Evolutionary conservation across 1,140 invertebrate species (phyloP), one percentile per base, ranked within the genome.

Genomic region (Leptoteleia sp.): DNA sequence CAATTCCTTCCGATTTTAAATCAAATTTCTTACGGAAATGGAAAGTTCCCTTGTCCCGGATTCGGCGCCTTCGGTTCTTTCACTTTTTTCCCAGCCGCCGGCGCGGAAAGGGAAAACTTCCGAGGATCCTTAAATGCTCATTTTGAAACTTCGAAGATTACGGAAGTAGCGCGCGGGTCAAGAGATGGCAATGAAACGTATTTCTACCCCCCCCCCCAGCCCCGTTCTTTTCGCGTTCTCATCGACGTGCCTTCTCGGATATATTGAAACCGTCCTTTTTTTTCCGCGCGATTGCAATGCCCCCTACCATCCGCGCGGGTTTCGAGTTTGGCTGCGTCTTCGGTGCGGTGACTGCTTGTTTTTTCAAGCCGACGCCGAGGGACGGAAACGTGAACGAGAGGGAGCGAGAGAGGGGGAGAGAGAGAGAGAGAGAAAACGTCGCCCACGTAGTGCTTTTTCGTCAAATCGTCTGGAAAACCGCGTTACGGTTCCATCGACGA

Each of bases 381-480:
- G 68, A 42, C 38, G 29, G 73, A 82, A 13, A 64, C n/a, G n/a
- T n/a, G n/a, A n/a, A n/a, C n/a, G n/a, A n/a, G n/a, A n/a, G n/a
- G n/a, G n/a, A n/a, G n/a, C n/a, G n/a, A n/a, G n/a, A n/a, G n/a
- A n/a, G n/a, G n/a, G n/a, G n/a, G n/a, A n/a, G n/a, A n/a, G n/a
- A n/a, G 48, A 65, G 50, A 71, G 31, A 17, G 64, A 59, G 43
- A 8, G 80, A 76, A 78, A 76, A 70, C 81, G 81, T 79, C 80
- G 80, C 72, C 76, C 80, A 73, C 76, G 55, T 73, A 82, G 70
- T 82, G 77, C 82, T 88, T 89, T 89, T 89, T 88, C 83, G 87
- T 50, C 82, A 89, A 89, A 89, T 89, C 86, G 87, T 78, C 82
- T 81, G 88, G 88, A 89, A 89, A 84, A 80, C 72, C 67, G 31